Evolutionary conservation across 1,140 invertebrate genomes (phyloP), one percentile per base, ranked within the genome.

Genomic region (Hycleus phaleratus): DNA sequence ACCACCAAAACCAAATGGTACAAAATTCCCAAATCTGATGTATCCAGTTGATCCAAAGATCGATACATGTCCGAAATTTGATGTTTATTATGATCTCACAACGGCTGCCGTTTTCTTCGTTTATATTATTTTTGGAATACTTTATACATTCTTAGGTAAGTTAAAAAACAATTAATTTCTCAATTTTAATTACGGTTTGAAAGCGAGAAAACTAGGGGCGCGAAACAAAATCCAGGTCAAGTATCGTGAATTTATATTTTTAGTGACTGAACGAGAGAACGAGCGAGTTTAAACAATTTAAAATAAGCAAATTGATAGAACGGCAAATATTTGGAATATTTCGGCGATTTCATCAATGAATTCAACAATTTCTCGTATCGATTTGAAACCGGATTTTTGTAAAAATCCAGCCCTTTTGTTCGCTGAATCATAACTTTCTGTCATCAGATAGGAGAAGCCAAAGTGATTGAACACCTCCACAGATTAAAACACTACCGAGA

Each of bases 61-160:
- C 6, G 68, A 74, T 45, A 60, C 66, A 46, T 81, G 81, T 66
- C 68, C 76, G 10, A 71, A 74, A 44, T 73, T 81, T 42, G 75
- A 77, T 63, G 76, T 75, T 46, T 69, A 82, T 59, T 83, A 83
- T 70, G 75, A 81, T 63, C 68, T 81, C 18, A 74, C 75, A 5
- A 74, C 77, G 4, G 77, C 79, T 24, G 74, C 79, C 56, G 74
- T 83, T 50, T 81, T 78, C 65, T 74, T 75, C 42, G 75, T 81
- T 68, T 81, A 80, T 71, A 78, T 84, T 55, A 69, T 83, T 47
- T 82, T 84, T 71, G 82, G 82, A 12, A 74, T 84, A 46, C 72
- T 85, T 39, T 84, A 83, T 67, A 82, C 81, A 64, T 78, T 83
- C 65, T 82, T 82, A 69, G 83, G 82, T 84, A 73, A 77, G 77